Conservation (phyloP, 2,113 vertebrate genomes). For the Grantiella picta region DNA sequence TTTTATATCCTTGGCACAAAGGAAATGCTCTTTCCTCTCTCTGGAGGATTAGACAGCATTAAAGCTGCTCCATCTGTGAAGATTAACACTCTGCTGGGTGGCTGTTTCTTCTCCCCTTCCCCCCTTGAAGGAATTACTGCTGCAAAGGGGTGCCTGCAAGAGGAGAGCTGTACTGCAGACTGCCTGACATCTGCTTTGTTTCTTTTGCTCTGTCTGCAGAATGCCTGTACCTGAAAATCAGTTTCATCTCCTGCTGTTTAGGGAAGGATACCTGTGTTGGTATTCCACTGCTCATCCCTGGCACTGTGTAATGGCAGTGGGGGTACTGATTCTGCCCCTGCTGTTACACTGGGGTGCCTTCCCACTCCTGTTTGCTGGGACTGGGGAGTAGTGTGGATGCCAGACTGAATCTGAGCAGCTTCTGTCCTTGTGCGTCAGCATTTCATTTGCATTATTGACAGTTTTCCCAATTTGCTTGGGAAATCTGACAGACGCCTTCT, state of each 20-base stretch:
- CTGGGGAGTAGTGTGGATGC: neutral
- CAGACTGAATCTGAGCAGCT: neutral
- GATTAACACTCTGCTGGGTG: neutral
- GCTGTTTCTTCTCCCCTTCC: neutral
- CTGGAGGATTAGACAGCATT: slow-evolving; percentile 13
- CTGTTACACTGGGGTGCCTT: neutral
- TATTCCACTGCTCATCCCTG: rapidly evolving
- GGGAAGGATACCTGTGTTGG: neutral
- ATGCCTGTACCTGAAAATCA: neutral
- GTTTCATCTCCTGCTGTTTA: neutral
- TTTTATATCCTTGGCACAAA: slow-evolving; percentile 9
- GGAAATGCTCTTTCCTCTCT: neutral
- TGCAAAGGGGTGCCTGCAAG: neutral
- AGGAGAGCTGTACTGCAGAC: neutral
- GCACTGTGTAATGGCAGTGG: neutral
- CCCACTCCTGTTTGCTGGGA: neutral
- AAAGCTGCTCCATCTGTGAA: neutral
- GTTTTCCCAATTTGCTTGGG: neutral
- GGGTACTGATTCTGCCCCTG: neutral
- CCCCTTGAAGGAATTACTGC: neutral
- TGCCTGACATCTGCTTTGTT: neutral
- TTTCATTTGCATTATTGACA: neutral
- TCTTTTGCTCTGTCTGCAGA: neutral
- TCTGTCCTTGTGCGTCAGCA: neutral
- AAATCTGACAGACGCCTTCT: neutral